A percentile compares a stretch with the other conserved stretches of the same genome.
phyloP scores from a whole-genome alignment of 2,888 invertebrate genomes.

The Serripes groenlandicus region DNA sequence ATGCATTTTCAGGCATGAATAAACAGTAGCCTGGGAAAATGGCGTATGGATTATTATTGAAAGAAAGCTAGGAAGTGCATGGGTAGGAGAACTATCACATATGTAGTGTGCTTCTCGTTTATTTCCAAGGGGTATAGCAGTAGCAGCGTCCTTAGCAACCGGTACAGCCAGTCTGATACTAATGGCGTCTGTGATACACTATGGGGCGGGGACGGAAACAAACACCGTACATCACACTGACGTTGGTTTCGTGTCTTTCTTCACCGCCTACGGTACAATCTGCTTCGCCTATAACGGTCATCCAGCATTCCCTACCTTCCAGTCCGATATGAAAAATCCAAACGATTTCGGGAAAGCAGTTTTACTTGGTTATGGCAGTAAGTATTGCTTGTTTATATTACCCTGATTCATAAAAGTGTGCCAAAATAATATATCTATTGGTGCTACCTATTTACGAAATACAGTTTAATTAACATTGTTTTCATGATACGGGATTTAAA shows the following conservation, averaged over 20 bases:
- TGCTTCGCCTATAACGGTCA: constrained; percentile 91
- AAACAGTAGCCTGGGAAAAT: too few relatives aligned
- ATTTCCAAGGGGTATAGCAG: constrained; percentile 90
- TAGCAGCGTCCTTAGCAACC: constrained; percentile 90
- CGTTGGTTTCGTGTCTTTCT: constrained; percentile 89
- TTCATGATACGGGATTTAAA: too few relatives aligned
- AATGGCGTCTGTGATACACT: constrained; percentile 89
- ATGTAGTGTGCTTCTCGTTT: too few relatives aligned
- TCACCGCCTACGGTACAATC: constrained; percentile 90
- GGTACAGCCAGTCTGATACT: constrained; percentile 89
- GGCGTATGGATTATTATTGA: too few relatives aligned
- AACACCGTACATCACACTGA: constrained; percentile 40
- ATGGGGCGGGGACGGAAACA: constrained; percentile 86
- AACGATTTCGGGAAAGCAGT: constrained; percentile 91
- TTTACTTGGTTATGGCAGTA: constrained; percentile 90
- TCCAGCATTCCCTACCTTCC: constrained; percentile 93
- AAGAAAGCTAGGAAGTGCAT: too few relatives aligned
- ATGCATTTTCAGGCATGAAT: too few relatives aligned
- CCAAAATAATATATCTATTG: too few relatives aligned
- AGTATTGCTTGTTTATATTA: constrained; percentile 74
- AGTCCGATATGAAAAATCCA: constrained; percentile 95
- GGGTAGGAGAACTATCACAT: too few relatives aligned
- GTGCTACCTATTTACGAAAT: too few relatives aligned
- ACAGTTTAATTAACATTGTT: too few relatives aligned
- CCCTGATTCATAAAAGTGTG: too few relatives aligned